Conservation (phyloP, 2,888 invertebrate species). For the Myopa tessellatipennis region DNA sequence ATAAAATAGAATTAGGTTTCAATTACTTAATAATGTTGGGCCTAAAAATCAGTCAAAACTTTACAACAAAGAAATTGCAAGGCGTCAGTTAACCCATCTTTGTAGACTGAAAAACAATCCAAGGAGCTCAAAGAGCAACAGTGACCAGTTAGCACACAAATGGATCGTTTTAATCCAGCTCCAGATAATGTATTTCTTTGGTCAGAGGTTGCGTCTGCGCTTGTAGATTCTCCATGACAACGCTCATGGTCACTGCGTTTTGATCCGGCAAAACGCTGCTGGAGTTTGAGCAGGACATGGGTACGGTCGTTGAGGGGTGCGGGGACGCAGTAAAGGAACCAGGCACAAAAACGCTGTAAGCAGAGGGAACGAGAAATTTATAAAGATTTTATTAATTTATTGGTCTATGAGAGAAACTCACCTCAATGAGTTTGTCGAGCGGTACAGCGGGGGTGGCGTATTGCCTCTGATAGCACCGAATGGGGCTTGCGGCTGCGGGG, state of each 20-base stretch:
- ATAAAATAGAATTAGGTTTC: not conserved
- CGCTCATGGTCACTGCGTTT: constrained; percentile 46
- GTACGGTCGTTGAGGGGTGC: constrained; percentile 1
- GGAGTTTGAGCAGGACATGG: constrained; percentile 34
- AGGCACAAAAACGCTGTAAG: constrained; percentile 50
- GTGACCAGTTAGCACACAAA: not conserved
- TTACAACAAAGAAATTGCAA: constrained; percentile 6
- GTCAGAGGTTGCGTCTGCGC: constrained; percentile 46
- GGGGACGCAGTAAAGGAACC: constrained; percentile 32
- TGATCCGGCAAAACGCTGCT: constrained; percentile 49
- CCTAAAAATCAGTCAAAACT: constrained; percentile 13
- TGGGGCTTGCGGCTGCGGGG: constrained; percentile 70
- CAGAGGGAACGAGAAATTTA: not conserved
- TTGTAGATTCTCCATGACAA: constrained; percentile 50
- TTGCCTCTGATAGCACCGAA: constrained; percentile 57
- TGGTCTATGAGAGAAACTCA: constrained; percentile 59
- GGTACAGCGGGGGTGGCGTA: constrained; percentile 92
- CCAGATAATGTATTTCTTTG: constrained; percentile 56
- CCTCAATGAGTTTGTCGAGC: constrained; percentile 85
- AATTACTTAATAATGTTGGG: too few relatives aligned
- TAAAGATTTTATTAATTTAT: constrained; percentile 7
- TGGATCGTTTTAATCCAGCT: constrained; percentile 51
- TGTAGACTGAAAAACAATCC: too few relatives aligned
- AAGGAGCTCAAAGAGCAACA: not conserved
- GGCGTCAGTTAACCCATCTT: too few relatives aligned